Evolutionary conservation across 2,888 invertebrate species (phyloP), one percentile per base, ranked within the genome.

Genomic region (Pediacus dermestoides): DNA sequence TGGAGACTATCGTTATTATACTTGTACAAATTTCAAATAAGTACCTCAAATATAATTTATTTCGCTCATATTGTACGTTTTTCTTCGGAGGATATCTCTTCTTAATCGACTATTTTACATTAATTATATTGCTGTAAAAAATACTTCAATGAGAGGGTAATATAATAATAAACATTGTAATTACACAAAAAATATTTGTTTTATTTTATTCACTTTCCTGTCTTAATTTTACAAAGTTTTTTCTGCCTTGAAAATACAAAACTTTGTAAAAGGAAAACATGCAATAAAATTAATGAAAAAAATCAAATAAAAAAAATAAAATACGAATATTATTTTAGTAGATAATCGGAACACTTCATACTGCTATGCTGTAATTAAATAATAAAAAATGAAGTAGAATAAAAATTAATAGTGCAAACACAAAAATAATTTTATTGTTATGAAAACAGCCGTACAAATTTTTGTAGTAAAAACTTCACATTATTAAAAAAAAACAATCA

Each of bases 291-390:
- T 41, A 37, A 36, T 40, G 39, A 21, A 45, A 33, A 42, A 16
- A 33, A 30, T 30, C 28, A 16, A 34, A 30, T 42, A 43, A 44
- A 45, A 39, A 37, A 41, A 50, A 45, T 38, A 51, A 51, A 40
- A 52, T 46, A 52, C 34, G 44, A 59, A 48, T 53, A 57, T 48
- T 49, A 48, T 46, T 47, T 47, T 43, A 44, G 53, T 46, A 55
- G 47, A 52, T 52, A 53, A 58, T 42, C 39, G 35, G 48, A 42
- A 52, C 52, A 59, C 60, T 58, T 57, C 60, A 59, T 61, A 60
- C 60, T 60, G 61, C 53, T 43, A 39, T 32, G 39, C 44, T 41
- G 39, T 31, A 30, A 46, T 42, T 30, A 42, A 42, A 34, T 33
- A 32, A 37, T 27, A 37, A 39, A 34, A 18, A 37, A 44, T 16